Base-by-base conservation (phyloP, 2,113 vertebrate genomes). In the Burhinus bistriatus region DNA sequence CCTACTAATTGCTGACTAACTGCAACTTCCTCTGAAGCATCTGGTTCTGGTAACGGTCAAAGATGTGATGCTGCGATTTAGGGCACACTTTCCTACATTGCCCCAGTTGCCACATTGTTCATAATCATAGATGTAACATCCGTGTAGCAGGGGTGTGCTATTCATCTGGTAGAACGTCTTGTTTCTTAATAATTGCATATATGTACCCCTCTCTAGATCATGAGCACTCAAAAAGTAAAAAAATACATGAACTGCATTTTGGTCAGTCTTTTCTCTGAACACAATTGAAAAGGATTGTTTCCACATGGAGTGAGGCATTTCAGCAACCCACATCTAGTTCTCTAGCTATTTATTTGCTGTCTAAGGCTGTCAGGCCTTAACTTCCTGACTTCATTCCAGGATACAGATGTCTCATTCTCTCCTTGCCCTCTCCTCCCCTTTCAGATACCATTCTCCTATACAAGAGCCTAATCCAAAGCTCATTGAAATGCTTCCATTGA, bases 321-420 rank as follows among this genome's bases (percentile, higher is more conserved):
- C 68, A 44, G 73, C 78, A 90, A 57, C 59, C n/a, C 45, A 6
- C 55, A 70, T 70, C 86, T 76, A 77, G 54, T 69, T 73, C 62
- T 62, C 3, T 0, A 85, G 62, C n/a, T 93, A 69, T 95, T 95
- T 94, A 59, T 94, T 91, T 95, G 87, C 70, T 92, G 30, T 95
- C 52, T 83, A 36, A 91, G 81, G 75, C 66, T 95, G 78, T 95
- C 93, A 85, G 77, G 45, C 82, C 84, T 91, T 88, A 85, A 90
- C 93, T 95, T 95, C 89, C 95, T 96, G 85, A 91, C 93, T 95
- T 86, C 58, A 77, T 94, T 92, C 61, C 94, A 93, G 89, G 87
- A 93, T 95, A 89, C 87, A 95, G 94, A 95, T 95, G 93, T 95
- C 83, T 94, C 68, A 73, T 93, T 95, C 81, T 85, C 91, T 92